A percentile compares a stretch with the other conserved stretches of the same genome.
phyloP scores from a whole-genome alignment of 2,797 vertebrate species.

The Poecilia velifera region DNA sequence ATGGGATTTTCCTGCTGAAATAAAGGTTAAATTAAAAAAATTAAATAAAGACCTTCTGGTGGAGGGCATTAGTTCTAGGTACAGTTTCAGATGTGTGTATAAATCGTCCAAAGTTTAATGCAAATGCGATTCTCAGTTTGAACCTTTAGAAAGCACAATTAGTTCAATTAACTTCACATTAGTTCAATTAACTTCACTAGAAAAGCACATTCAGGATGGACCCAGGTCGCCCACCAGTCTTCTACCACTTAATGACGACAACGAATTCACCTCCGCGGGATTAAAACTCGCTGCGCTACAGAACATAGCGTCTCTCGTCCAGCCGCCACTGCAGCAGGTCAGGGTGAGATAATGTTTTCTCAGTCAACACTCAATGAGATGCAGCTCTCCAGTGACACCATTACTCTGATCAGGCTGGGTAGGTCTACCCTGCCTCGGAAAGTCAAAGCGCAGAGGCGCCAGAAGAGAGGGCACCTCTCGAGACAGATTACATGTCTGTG shows the following conservation, averaged over 20 bases:
- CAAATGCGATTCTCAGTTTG: conserved; percentile 66
- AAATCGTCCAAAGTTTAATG: conserved; percentile 74
- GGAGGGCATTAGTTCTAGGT: conserved; percentile 44
- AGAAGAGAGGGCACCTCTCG: conserved; percentile 64
- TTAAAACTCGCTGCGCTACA: conserved; percentile 65
- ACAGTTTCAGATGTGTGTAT: conserved; percentile 65
- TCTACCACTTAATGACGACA: conserved; percentile 51
- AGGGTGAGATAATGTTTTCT: conserved; percentile 76
- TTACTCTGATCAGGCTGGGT: conserved; percentile 70
- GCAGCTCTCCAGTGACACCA: conserved; percentile 68
- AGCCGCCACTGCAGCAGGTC: conserved; percentile 54
- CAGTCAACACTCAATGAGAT: conserved; percentile 71
- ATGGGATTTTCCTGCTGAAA: too few species aligned
- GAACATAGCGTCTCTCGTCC: conserved; percentile 38
- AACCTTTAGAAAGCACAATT: conserved; percentile 61
- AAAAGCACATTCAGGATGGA: conserved; percentile 47
- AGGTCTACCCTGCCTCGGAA: conserved; percentile 47
- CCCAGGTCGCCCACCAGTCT: conserved; percentile 45
- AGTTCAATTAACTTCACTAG: conserved; percentile 63
- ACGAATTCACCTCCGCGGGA: conserved; percentile 56
- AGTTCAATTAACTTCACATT: conserved; percentile 70
- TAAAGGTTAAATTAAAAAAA: too few species aligned
- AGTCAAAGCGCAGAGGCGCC: conserved; percentile 57
- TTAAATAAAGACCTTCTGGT: conserved; percentile 24
- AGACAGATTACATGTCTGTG: conserved; percentile 74